A percentile compares a stretch with the other conserved stretches of the same genome.
Conservation (phyloP, 2,888 invertebrate genomes). For the Mellilla xanthometata region DNA sequence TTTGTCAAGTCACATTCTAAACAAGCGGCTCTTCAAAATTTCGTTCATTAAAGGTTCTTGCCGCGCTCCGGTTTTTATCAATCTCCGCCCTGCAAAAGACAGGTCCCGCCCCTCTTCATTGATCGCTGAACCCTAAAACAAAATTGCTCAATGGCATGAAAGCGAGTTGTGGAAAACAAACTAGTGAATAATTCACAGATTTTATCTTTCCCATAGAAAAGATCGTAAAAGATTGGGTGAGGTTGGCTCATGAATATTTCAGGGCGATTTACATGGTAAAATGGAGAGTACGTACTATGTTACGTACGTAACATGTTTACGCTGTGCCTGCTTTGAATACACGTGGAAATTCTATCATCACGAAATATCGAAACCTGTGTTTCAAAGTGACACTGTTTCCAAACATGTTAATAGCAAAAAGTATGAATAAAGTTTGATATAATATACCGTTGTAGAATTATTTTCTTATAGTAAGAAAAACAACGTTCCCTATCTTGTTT, state of each 20-base stretch:
- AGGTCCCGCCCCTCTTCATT: constrained; percentile 17
- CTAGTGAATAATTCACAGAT: constrained; percentile 35
- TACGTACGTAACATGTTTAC: not conserved
- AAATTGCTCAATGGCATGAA: constrained; percentile 37
- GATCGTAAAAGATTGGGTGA: constrained; percentile 28
- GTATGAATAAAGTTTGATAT: too few species aligned
- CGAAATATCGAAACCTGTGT: too few species aligned
- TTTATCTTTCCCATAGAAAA: constrained; percentile 26
- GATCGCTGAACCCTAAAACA: constrained; percentile 24
- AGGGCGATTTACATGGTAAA: constrained; percentile 4
- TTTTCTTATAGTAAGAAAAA: too few species aligned
- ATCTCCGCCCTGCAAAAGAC: constrained; percentile 7
- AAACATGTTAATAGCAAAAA: too few species aligned
- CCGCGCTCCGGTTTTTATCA: constrained; percentile 3
- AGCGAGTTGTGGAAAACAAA: constrained; percentile 35
- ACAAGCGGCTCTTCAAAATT: constrained; percentile 4
- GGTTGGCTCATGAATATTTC: constrained; percentile 13
- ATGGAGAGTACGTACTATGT: not conserved
- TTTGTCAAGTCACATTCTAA: constrained; percentile 4
- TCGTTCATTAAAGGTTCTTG: constrained; percentile 10
- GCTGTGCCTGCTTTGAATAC: not conserved
- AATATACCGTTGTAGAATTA: too few species aligned
- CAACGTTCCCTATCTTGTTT: too few species aligned
- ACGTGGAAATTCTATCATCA: too few species aligned
- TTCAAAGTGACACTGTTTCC: too few species aligned